A percentile compares a stretch with the other conserved stretches of the same genome.
Conservation (phyloP, 2,113 vertebrate species). For the Daphoenositta chrysoptera region DNA sequence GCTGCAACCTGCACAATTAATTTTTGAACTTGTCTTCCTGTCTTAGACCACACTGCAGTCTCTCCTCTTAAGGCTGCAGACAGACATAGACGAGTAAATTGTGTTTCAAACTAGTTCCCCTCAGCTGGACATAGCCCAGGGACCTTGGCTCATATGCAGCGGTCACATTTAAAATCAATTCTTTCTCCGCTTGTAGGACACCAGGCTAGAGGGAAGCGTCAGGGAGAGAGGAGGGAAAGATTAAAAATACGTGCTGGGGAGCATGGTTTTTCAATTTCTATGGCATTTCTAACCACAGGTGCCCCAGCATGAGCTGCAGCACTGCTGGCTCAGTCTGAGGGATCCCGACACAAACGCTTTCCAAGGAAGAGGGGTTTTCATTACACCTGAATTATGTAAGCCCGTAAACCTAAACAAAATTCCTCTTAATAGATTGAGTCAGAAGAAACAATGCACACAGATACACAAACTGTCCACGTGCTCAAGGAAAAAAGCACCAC, state of each 20-base stretch:
- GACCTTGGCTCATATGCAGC: background rate
- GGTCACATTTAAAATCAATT: background rate
- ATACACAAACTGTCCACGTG: background rate
- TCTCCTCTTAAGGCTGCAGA: background rate
- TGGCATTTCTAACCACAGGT: background rate
- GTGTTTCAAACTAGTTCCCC: background rate
- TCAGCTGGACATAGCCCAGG: background rate
- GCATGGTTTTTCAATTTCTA: background rate
- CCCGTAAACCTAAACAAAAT: background rate
- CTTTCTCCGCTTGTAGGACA: background rate
- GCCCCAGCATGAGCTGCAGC: background rate
- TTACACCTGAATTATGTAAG: background rate
- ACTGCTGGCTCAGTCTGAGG: background rate
- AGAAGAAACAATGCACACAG: background rate
- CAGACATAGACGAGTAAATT: background rate
- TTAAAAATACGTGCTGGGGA: background rate
- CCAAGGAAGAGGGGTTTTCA: background rate
- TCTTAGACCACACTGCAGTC: background rate
- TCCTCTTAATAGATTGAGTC: background rate
- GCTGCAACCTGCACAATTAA: background rate
- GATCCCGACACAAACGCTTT: background rate
- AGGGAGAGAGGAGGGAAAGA: conserved; percentile 24
- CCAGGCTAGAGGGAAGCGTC: accelerated
- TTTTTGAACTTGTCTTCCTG: background rate
- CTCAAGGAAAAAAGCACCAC: background rate